A percentile compares a stretch with the other conserved stretches of the same genome.
These are phyloP conservation scores for Ophion ellenae DNA, from an alignment of 2,888 invertebrate species.

Conservation along the genomic window DNA sequence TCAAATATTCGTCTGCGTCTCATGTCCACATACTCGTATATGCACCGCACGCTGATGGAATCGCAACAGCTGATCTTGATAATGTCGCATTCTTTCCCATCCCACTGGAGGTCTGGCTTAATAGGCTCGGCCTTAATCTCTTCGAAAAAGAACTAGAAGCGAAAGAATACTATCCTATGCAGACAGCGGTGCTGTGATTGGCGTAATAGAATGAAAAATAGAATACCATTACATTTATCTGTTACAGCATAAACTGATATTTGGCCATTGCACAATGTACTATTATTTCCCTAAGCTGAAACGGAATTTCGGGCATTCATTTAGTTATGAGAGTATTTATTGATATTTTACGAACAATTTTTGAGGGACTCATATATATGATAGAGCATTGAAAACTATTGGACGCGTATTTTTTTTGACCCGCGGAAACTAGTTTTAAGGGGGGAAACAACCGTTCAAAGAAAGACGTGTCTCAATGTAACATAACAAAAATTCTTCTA, in stretches of 20 bases:
- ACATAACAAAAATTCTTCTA: too few relatives aligned
- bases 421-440: too few relatives aligned
- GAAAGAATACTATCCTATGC: neutral
- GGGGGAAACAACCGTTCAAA: too few relatives aligned
- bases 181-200: neutral
- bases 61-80: slow-evolving; percentile 62
- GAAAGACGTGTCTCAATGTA: too few relatives aligned
- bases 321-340: too few relatives aligned
- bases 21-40: neutral
- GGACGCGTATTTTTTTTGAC: too few relatives aligned
- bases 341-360: too few relatives aligned
- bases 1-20: slow-evolving; percentile 52
- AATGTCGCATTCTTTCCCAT: slow-evolving; percentile 51
- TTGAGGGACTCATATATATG: too few relatives aligned
- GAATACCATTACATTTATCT: neutral
- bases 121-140: slow-evolving; percentile 36
- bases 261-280: neutral
- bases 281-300: too few relatives aligned
- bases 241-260: neutral
- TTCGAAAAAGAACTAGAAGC: neutral
- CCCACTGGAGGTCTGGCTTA: slow-evolving; percentile 25
- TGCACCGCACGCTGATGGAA: slow-evolving; percentile 25
- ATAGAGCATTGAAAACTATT: too few relatives aligned
- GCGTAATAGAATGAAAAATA: neutral
- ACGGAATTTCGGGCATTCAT: too few relatives aligned